Evolutionary conservation across 1,140 invertebrate genomes (phyloP).

Genomic region (Trachymyrmex cornetzi): DNA sequence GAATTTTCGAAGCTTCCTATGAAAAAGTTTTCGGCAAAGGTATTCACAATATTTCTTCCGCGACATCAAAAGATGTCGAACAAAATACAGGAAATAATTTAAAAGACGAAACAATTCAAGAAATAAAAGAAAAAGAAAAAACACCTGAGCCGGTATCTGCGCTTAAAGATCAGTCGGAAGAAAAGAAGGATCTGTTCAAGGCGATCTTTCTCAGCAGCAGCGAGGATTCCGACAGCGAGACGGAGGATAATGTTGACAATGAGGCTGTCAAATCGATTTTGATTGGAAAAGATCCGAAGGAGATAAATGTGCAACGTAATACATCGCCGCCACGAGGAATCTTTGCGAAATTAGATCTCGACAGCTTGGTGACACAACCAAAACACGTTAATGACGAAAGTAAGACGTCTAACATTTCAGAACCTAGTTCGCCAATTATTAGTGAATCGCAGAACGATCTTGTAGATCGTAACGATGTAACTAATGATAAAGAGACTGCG

Average conservation of each 20-base stretch:
- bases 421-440: background rate
- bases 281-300: conserved; percentile 80
- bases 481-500: background rate
- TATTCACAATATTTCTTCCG: conserved; percentile 37
- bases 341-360: conserved; percentile 91
- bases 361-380: conserved; percentile 84
- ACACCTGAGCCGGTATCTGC: background rate
- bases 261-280: conserved; percentile 79
- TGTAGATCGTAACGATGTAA: background rate
- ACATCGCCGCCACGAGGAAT: conserved; percentile 91
- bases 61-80: background rate
- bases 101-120: background rate
- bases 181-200: conserved; percentile 90
- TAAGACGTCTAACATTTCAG: background rate
- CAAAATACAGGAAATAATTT: background rate
- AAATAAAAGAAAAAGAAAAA: conserved; percentile 16
- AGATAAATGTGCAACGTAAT: conserved; percentile 88
- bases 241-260: conserved; percentile 81
- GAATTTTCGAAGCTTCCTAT: conserved; percentile 79
- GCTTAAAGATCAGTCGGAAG: conserved; percentile 79
- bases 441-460: background rate
- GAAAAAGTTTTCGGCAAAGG: conserved; percentile 79
- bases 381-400: conserved; percentile 9
- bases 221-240: conserved; percentile 87
- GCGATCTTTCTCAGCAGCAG: conserved; percentile 90